These are phyloP conservation scores for Indicator maculatus DNA, from an alignment of 2,113 vertebrate genomes.

Conservation along the genomic window DNA sequence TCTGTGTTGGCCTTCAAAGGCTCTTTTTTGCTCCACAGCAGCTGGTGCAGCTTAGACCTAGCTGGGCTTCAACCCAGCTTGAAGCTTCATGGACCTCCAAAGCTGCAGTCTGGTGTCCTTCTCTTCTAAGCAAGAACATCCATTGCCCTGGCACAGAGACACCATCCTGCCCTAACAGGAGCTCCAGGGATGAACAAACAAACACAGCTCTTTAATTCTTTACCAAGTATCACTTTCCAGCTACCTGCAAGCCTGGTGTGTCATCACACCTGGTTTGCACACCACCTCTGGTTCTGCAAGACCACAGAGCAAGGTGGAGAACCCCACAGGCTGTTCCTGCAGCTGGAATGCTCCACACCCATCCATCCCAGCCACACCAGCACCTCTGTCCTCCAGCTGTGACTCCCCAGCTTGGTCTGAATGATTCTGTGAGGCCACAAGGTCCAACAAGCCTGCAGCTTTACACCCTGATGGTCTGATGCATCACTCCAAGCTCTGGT, in stretches of 20 bases:
- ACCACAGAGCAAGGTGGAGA: fast-evolving
- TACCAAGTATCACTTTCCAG: background rate
- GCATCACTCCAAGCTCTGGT: background rate
- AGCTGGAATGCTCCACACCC: background rate
- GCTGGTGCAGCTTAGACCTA: background rate
- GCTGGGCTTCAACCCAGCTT: background rate
- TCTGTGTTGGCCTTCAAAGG: background rate
- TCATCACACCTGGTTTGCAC: too few species aligned
- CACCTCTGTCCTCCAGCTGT: background rate
- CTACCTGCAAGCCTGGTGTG: background rate
- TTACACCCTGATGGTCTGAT: background rate
- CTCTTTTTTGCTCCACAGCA: background rate
- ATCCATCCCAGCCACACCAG: background rate
- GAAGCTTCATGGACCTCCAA: background rate
- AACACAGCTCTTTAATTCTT: background rate
- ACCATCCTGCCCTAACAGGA: background rate
- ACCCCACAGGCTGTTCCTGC: fast-evolving
- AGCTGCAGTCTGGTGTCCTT: background rate
- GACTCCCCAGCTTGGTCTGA: background rate
- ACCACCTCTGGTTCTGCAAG: background rate
- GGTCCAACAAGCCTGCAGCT: fast-evolving
- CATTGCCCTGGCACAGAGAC: background rate
- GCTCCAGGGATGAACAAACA: fast-evolving
- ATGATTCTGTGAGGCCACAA: background rate
- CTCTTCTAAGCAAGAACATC: background rate